A percentile compares a stretch with the other conserved stretches of the same genome.
These are phyloP conservation scores for Dipodomys merriami DNA, from an alignment of 2,113 vertebrate species.

Conservation along the genomic window DNA sequence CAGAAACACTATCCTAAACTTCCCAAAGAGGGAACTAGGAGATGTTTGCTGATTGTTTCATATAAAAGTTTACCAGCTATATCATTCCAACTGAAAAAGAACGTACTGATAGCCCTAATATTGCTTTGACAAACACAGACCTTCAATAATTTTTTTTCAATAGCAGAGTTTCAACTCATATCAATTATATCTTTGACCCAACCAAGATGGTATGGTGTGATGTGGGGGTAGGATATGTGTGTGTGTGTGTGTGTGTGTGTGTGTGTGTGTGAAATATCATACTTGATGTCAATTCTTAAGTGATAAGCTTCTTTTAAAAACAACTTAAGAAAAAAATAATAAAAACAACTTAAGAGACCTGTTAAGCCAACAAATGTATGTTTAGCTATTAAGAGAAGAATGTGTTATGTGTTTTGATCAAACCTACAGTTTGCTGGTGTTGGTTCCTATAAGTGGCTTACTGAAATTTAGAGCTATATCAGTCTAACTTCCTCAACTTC, in stretches of 20 bases:
- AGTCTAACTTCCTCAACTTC: background rate
- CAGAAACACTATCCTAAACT: conserved; percentile 77
- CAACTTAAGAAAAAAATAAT: background rate
- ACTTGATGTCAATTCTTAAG: conserved; percentile 14
- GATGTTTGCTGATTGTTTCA: conserved; percentile 16
- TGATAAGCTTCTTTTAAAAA: background rate
- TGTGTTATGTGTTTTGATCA: background rate
- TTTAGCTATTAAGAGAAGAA: conserved; percentile 5
- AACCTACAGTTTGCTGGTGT: background rate
- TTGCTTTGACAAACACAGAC: conserved; percentile 37
- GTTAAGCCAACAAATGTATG: background rate
- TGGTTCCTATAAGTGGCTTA: background rate
- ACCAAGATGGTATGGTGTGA: background rate
- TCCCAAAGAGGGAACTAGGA: conserved; percentile 73
- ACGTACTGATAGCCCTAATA: background rate
- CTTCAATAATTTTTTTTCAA: conserved; percentile 42
- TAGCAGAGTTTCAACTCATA: conserved; percentile 45
- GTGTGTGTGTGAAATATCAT: background rate
- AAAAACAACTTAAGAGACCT: background rate
- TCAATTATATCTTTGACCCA: conserved; percentile 30
- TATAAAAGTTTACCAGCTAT: conserved; percentile 30
- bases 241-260: background rate
- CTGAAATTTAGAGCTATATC: background rate
- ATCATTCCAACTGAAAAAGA: conserved; percentile 3
- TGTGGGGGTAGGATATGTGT: background rate